Evolutionary conservation across 35 echinoderm and acorn worm species (phyloP).

Genomic region (Eucidaris tribuloides): DNA sequence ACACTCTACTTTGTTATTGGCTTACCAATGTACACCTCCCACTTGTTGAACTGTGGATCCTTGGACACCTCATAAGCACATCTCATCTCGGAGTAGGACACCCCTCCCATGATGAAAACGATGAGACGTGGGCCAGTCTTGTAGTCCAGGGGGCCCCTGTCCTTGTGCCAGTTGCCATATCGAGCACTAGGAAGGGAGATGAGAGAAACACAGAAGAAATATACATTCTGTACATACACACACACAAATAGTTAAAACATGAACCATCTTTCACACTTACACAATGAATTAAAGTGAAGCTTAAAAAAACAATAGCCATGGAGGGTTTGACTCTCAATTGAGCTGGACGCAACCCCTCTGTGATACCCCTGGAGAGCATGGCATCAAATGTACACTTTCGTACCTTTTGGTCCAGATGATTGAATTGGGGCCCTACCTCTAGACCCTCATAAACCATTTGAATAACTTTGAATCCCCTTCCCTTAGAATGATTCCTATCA

Average conservation of each 20-base stretch:
- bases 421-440: too few species aligned
- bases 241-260: background rate
- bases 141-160: constrained; percentile 66
- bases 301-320: background rate
- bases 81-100: constrained; percentile 95
- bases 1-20: too few species aligned
- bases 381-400: too few species aligned
- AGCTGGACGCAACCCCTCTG: background rate
- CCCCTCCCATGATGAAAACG: constrained; percentile 91
- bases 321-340: background rate
- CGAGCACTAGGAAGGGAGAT: constrained; percentile 63
- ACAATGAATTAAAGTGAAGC: background rate
- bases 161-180: constrained; percentile 97
- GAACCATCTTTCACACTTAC: background rate
- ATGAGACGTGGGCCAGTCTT: constrained; percentile 96
- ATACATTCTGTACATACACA: background rate
- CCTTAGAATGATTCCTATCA: too few species aligned
- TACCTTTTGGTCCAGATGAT: too few species aligned
- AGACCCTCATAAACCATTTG: too few species aligned
- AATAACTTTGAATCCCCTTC: too few species aligned
- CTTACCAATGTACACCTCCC: constrained; percentile 94
- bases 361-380: too few species aligned
- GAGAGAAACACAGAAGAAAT: background rate
- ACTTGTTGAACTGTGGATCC: constrained; percentile 68
- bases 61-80: constrained; percentile 78